Conservation (phyloP, 2,888 invertebrate species). For the Meiosimyza platycephala region DNA sequence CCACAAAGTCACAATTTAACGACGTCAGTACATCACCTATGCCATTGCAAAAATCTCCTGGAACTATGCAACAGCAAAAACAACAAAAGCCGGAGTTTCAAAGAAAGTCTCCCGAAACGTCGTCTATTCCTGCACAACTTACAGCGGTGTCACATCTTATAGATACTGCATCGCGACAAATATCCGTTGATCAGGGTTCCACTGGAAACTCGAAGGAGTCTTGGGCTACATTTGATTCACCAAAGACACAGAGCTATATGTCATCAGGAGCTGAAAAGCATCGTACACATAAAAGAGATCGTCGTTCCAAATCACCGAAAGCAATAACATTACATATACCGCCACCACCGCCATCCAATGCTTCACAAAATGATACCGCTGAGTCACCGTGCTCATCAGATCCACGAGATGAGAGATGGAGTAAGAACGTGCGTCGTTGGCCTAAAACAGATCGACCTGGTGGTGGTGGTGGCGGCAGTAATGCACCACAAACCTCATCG, state of each 20-base stretch:
- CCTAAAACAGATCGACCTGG: conserved; percentile 19
- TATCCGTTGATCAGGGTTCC: conserved; percentile 62
- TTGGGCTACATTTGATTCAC: conserved; percentile 73
- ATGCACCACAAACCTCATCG: conserved; percentile 75
- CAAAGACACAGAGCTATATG: conserved; percentile 53
- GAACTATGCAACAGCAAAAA: conserved; percentile 30
- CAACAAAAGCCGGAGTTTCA: conserved; percentile 48
- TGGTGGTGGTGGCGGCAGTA: conserved; percentile 55
- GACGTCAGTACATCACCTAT: conserved; percentile 67
- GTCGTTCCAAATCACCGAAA: conserved; percentile 45
- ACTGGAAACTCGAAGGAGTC: conserved; percentile 66
- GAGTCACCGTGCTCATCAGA: conserved; percentile 85
- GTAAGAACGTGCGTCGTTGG: conserved; percentile 51
- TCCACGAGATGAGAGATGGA: conserved; percentile 75
- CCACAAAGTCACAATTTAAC: conserved; percentile 61
- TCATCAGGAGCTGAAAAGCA: not conserved
- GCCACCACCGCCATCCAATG: conserved; percentile 60
- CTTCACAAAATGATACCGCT: conserved; percentile 66
- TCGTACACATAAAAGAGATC: conserved; percentile 15
- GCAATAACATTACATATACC: conserved; percentile 51
- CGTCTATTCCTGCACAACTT: conserved; percentile 67
- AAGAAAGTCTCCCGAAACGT: conserved; percentile 55
- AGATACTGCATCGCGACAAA: conserved; percentile 61
- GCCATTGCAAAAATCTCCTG: conserved; percentile 62
- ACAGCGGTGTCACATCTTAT: conserved; percentile 68